phyloP scores from a whole-genome alignment of 53 echinoderm and acorn worm species.

The Holothuria leucospilota region DNA sequence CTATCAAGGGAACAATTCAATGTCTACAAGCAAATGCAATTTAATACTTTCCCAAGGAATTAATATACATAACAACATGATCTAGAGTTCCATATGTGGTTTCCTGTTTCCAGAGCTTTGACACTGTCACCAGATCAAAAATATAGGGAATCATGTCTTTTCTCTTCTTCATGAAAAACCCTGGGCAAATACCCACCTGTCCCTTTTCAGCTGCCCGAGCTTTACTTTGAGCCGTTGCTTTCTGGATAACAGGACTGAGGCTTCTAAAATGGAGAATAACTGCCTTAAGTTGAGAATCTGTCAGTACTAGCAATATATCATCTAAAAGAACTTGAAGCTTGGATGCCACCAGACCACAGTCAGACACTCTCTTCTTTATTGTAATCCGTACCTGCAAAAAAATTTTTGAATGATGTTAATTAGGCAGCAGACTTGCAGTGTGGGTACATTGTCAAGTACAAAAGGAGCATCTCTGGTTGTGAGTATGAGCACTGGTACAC shows the following conservation, averaged over 20 bases:
- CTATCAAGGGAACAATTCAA: too few relatives aligned
- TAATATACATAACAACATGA: too few relatives aligned
- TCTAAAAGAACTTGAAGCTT: conserved; percentile 88
- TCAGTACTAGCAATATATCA: conserved; percentile 94
- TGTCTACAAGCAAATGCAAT: too few relatives aligned
- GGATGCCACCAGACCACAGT: conserved; percentile 88
- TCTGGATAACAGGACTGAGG: conserved; percentile 91
- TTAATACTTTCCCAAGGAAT: too few relatives aligned
- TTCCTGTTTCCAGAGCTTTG: too few relatives aligned
- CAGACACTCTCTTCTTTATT: conserved; percentile 84
- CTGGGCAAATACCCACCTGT: conserved; percentile 61
- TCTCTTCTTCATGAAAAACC: too few relatives aligned
- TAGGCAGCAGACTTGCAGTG: neutral
- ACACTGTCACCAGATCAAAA: too few relatives aligned
- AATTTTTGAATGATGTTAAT: neutral
- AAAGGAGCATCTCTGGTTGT: too few relatives aligned
- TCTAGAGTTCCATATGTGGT: too few relatives aligned
- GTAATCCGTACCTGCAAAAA: conserved; percentile 76
- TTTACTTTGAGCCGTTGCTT: conserved; percentile 86
- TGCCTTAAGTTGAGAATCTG: conserved; percentile 95
- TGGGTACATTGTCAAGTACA: too few relatives aligned
- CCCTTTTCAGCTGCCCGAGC: conserved; percentile 80
- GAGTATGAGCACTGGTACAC: too few relatives aligned
- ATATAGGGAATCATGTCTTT: too few relatives aligned
- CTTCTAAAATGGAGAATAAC: conserved; percentile 88